Evolutionary conservation across 1,140 invertebrate genomes (phyloP).

Genomic region (Aphaenogaster ashmeadi): DNA sequence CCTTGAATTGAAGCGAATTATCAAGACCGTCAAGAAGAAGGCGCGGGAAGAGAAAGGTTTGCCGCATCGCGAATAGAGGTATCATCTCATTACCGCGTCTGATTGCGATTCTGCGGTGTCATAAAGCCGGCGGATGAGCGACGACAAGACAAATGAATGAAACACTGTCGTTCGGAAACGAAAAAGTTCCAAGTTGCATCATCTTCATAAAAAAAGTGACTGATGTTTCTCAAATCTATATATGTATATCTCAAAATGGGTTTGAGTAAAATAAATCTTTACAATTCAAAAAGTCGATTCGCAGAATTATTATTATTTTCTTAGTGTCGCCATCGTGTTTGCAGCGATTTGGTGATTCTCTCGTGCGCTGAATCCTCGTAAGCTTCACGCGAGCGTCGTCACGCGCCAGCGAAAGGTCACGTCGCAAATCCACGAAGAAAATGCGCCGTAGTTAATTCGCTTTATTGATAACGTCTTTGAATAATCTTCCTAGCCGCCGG

Average conservation of each 20-base stretch:
- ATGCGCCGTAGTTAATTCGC: background rate
- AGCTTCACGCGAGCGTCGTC: background rate
- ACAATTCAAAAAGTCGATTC: background rate
- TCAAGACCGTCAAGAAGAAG: constrained; percentile 74
- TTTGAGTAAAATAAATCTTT: constrained; percentile 9
- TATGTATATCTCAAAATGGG: background rate
- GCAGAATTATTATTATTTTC: background rate
- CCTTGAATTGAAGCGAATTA: constrained; percentile 79
- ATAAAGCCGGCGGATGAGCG: background rate
- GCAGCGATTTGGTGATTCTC: background rate
- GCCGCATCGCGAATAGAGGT: background rate
- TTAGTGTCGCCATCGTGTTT: background rate
- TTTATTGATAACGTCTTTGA: constrained; percentile 87
- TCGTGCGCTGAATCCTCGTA: background rate
- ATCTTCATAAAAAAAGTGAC: background rate
- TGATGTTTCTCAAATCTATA: background rate
- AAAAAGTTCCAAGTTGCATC: background rate
- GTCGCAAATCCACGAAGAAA: background rate
- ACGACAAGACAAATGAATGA: background rate
- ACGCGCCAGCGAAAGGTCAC: constrained; percentile 1
- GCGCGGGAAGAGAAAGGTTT: constrained; percentile 32
- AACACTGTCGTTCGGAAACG: background rate
- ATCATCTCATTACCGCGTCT: background rate
- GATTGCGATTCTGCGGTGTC: background rate
- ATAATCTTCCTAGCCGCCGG: constrained; percentile 88